Evolutionary conservation across 2,888 invertebrate species (phyloP).

Genomic region (Gryllus longicercus): DNA sequence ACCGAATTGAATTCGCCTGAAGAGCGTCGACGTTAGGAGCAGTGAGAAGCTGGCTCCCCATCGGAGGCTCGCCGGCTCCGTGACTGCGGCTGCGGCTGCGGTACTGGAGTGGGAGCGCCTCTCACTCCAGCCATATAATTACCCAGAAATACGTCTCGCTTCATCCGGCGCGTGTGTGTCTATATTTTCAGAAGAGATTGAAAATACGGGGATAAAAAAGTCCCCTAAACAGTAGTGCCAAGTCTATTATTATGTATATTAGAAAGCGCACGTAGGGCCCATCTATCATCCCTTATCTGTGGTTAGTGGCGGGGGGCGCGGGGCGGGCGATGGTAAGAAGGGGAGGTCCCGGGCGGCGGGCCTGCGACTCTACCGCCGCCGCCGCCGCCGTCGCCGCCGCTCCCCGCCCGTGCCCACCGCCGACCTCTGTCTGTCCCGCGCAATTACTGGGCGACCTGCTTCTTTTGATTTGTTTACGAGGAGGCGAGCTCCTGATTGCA

Average conservation of each 20-base stretch:
- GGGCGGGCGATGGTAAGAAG: too few species aligned
- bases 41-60: too few species aligned
- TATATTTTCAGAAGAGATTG: slow-evolving; percentile 8
- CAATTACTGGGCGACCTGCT: not conserved
- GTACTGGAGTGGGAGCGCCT: not conserved
- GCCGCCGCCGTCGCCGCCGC: not conserved
- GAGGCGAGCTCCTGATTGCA: not conserved
- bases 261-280: slow-evolving; percentile 4
- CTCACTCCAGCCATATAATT: not conserved
- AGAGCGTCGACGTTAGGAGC: too few species aligned
- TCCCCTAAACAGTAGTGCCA: slow-evolving; percentile 5
- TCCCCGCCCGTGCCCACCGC: not conserved
- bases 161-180: not conserved
- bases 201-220: slow-evolving; percentile 17
- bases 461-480: not conserved
- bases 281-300: slow-evolving; percentile 17
- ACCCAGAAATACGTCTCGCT: slow-evolving; percentile 4
- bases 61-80: too few species aligned
- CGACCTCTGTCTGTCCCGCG: too few species aligned
- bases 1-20: too few species aligned
- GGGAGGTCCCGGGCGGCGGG: too few species aligned
- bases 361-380: too few species aligned
- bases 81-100: not conserved
- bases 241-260: slow-evolving; percentile 9
- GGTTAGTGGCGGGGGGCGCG: not conserved